phyloP scores from a whole-genome alignment of 1,140 invertebrate species.

The Brachionus calyciflorus region DNA sequence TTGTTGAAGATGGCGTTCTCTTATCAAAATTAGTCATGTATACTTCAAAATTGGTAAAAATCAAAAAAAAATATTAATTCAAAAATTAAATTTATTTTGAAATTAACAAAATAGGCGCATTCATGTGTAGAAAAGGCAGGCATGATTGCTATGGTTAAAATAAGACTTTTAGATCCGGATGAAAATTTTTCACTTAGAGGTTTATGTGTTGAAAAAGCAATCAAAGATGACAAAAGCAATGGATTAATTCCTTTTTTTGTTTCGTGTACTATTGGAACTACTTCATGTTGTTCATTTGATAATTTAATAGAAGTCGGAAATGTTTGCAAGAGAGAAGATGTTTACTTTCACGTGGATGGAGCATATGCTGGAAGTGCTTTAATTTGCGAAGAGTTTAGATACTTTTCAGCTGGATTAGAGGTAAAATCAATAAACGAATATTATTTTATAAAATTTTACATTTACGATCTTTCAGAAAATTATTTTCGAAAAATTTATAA shows the following conservation, averaged over 20 bases:
- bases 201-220: slow-evolving; percentile 76
- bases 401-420: slow-evolving; percentile 82
- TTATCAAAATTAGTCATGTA: slow-evolving; percentile 91
- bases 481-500: too few species aligned
- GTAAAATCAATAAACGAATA: not conserved
- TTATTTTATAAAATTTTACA: too few species aligned
- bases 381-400: slow-evolving; percentile 86
- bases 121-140: slow-evolving; percentile 99
- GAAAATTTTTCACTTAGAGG: slow-evolving; percentile 87
- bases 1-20: slow-evolving; percentile 79
- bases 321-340: slow-evolving; percentile 70
- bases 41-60: slow-evolving; percentile 66
- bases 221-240: slow-evolving; percentile 61
- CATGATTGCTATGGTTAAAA: slow-evolving; percentile 96
- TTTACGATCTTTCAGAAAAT: too few species aligned
- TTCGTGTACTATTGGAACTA: slow-evolving; percentile 82
- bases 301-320: slow-evolving; percentile 78
- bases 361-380: slow-evolving; percentile 85
- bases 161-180: slow-evolving; percentile 92
- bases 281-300: slow-evolving; percentile 84
- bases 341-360: slow-evolving; percentile 91
- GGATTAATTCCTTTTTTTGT: slow-evolving; percentile 94
- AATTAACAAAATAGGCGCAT: slow-evolving; percentile 70
- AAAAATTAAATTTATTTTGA: not conserved
- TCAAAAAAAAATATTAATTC: too few species aligned